Base-by-base conservation (phyloP, 2,797 vertebrate species). In the Spondyliosoma cantharus region DNA sequence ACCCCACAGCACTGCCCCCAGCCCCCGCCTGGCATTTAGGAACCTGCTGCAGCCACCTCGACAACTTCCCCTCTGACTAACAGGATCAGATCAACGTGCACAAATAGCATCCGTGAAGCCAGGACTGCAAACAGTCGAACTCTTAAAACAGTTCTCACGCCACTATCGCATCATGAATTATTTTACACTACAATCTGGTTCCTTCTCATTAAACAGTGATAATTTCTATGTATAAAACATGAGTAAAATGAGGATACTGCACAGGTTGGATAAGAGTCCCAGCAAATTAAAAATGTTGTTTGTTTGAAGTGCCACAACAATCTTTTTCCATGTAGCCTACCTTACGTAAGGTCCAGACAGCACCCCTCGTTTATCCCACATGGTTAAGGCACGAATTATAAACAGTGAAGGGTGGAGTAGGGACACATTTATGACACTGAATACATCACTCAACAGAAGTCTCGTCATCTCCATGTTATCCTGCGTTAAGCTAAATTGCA, bases 31-130 rank as follows among this genome's bases (percentile, higher is more conserved):
- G 78, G 75, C 86, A 78, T 87, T 83, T 81, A 82, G 82, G 75
- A 91, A 91, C 78, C 88, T 90, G 89, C 93, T 90, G 74, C 85
- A 83, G 72, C 82, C 78, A 48, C 79, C 85, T 84, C 81, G 60
- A 81, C 37, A 37, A 37, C 89, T 83, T 84, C 16, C 16, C 43
- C 45, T 81, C 66, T 67, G 64, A 70, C 37, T 54, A 70, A 25
- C 65, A 71, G 17, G 59, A 71, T 32, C 58, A 74, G n/a, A 60
- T 45, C 45, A 68, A 42, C 60, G 79, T 79, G 75, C 71, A 74
- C 60, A 80, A 58, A 83, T 57, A 67, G 54, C 80, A 80, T 70
- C 74, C 32, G 12, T 45, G 48, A 69, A 78, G 50, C 76, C 71
- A 56, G 65, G 74, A 79, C 78, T 88, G 74, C 78, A 69, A 71